Evolutionary conservation across 2,113 vertebrate genomes (phyloP).

Genomic region (Leucosticte australis): DNA sequence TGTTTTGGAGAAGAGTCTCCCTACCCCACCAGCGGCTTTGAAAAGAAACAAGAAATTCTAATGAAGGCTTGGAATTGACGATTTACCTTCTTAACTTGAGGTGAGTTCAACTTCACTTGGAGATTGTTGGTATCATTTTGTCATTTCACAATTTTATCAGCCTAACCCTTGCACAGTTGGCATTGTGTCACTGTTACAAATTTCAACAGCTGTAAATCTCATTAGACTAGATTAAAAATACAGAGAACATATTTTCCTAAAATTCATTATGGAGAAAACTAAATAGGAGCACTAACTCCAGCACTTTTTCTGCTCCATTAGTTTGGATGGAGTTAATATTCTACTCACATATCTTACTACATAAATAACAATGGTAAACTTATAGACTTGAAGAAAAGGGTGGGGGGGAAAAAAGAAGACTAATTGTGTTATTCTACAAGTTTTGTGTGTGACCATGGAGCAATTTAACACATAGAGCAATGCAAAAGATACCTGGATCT

Average conservation of each 20-base stretch:
- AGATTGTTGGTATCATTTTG: not conserved
- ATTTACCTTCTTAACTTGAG: not conserved
- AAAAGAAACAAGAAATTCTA: not conserved
- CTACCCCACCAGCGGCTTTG: not conserved
- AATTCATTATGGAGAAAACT: not conserved
- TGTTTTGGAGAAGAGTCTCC: not conserved
- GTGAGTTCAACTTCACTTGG: not conserved
- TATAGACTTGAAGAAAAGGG: not conserved
- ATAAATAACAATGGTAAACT: not conserved
- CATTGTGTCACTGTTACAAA: not conserved
- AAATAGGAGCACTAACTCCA: not conserved
- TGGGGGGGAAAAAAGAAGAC: not conserved
- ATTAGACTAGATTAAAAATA: not conserved
- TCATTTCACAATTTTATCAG: not conserved
- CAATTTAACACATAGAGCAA: not conserved
- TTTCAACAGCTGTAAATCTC: not conserved
- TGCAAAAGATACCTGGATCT: not conserved
- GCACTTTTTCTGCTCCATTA: not conserved
- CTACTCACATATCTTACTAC: not conserved
- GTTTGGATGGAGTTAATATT: not conserved
- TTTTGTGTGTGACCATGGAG: not conserved
- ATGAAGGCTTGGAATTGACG: not conserved
- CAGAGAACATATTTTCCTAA: not conserved
- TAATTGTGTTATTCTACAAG: not conserved
- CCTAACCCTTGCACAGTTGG: not conserved